These are phyloP conservation scores for Urocitellus parryii DNA, from an alignment of 2,113 vertebrate genomes.

Conservation along the genomic window DNA sequence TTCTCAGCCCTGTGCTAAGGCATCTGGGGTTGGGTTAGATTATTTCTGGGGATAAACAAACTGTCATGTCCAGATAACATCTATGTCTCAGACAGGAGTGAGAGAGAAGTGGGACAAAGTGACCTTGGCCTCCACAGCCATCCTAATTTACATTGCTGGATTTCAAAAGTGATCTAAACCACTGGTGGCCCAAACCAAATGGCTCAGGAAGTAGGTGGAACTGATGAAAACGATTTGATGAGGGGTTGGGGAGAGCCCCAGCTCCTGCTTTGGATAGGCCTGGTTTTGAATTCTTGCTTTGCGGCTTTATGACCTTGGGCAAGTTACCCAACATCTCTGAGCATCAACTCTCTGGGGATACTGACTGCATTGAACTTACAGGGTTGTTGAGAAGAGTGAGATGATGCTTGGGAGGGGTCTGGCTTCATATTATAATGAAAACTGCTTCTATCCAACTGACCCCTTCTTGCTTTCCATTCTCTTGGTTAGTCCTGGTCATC, in stretches of 20 bases:
- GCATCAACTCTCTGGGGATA: not conserved
- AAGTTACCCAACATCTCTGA: conserved; percentile 36
- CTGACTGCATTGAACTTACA: not conserved
- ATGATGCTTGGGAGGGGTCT: not conserved
- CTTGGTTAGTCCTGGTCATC: not conserved
- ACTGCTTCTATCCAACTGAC: not conserved
- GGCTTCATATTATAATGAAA: not conserved
- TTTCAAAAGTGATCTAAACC: not conserved
- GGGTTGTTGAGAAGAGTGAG: not conserved
- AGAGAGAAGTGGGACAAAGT: conserved; percentile 23
- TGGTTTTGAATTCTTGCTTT: conserved; percentile 20
- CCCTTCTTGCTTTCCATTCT: not conserved
- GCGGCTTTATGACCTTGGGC: not conserved
- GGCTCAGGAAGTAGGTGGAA: not conserved
- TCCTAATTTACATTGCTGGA: not conserved
- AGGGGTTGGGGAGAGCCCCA: not conserved
- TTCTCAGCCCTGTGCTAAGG: not conserved
- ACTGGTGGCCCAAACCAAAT: not conserved
- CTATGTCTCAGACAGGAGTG: not conserved
- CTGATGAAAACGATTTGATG: not conserved
- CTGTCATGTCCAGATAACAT: not conserved
- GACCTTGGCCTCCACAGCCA: not conserved
- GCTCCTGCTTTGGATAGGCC: not conserved
- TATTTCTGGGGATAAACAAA: conserved; percentile 7
- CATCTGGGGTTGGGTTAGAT: not conserved